Evolutionary conservation across 2,113 vertebrate species (phyloP), one percentile per base, ranked within the genome.

Genomic region (Lagopus leucura): DNA sequence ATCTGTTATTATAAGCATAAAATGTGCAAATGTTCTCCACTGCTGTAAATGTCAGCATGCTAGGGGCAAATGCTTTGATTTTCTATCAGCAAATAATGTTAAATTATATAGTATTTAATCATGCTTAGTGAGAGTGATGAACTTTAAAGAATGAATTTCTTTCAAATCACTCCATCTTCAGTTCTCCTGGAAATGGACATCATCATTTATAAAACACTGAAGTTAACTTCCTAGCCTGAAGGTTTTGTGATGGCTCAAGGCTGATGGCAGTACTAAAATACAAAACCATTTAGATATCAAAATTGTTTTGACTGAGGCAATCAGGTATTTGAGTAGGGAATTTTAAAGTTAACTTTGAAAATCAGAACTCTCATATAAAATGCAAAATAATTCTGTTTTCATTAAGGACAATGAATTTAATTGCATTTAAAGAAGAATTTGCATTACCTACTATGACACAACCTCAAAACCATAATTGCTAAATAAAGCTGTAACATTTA

Each of bases 1-100:
- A 95, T 97, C 95, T 86, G 69, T 97, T 97, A 95, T 72, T 94
- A 79, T 45, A 95, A 96, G 89, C 91, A 96, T 88, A 89, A 95
- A 93, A 94, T 82, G 69, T 85, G 93, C 64, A 89, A 91, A 92
- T 82, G 64, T 71, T 90, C 93, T 84, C 88, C 70, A 36, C 72
- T 63, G 30, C 64, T 89, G 65, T 88, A 96, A 97, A 94, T 72
- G 92, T 96, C 97, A 95, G 92, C 73, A 64, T 83, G 84, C 82
- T 96, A 88, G 87, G 92, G 96, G 88, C 67, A 95, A 96, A 50
- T 6, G 92, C 94, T 97, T 55, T 91, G 83, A 97, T 95, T 97
- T 95, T 89, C 92, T 95, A 96, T 84, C 76, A 94, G 90, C 79
- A 96, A 96, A 87, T 92, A 77, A 63, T 80, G 69, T 91, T 82